phyloP scores from a whole-genome alignment of 2,113 vertebrate species.

The Phalacrocorax pelagicus region DNA sequence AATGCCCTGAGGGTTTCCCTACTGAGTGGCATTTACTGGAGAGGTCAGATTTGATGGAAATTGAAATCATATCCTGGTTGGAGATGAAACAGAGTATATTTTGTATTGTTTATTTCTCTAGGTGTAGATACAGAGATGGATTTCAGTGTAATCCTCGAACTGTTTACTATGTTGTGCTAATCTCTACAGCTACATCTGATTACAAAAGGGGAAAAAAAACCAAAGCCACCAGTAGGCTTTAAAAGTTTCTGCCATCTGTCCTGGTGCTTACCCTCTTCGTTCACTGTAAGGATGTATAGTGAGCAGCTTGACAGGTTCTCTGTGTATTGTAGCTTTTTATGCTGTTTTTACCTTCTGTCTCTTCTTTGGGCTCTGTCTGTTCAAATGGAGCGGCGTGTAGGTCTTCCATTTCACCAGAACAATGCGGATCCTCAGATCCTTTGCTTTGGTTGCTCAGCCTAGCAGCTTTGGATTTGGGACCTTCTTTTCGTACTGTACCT shows the following conservation, averaged over 20 bases:
- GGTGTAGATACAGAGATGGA: neutral
- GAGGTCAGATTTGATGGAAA: neutral
- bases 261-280: neutral
- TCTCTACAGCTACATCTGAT: constrained; percentile 34
- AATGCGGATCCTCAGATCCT: neutral
- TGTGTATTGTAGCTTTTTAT: neutral
- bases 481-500: neutral
- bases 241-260: constrained; percentile 45
- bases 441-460: neutral
- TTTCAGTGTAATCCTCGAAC: constrained; percentile 4
- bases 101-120: neutral
- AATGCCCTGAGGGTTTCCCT: neutral
- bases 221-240: neutral
- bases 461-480: neutral
- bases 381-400: neutral
- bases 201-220: neutral
- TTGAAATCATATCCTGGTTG: neutral
- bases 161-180: neutral
- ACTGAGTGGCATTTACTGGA: neutral
- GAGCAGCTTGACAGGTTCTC: neutral
- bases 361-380: neutral
- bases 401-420: neutral
- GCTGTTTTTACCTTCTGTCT: neutral
- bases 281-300: neutral
- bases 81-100: neutral